Base-by-base conservation (phyloP, 2,888 invertebrate species). In the Ellobium chinense region DNA sequence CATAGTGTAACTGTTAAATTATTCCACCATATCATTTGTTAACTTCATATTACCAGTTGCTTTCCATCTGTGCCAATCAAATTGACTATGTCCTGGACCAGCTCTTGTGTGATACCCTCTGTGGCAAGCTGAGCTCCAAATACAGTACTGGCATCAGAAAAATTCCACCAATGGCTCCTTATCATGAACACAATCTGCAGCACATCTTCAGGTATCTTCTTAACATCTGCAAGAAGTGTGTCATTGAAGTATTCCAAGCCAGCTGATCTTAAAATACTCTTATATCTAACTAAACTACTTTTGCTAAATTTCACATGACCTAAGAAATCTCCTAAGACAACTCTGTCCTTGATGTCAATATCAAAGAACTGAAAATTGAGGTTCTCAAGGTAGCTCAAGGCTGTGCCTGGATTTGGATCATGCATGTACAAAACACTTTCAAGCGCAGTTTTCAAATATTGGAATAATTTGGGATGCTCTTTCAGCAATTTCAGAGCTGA, bases 141-240 rank as follows among this genome's bases (percentile, higher is more conserved):
- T n/a, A 27, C 24, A 21, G 39, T 54, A 34, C 69, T 62, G n/a
- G 31, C 24, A 46, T 78, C 78, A 46, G 70, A 70, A 36, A 70
- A 78, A 70, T 78, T 78, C 78, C 78, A 78, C 78, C 78, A 78
- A 21, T 58, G 39, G 34, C 31, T 31, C 34, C 78, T 34, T 9
- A 78, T 62, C 24, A 1, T 18, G 21, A 1, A 27, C 1, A 77
- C 14, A 18, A 77, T 58, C 7, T 27, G 31, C 24, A 37, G 0
- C 24, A 21, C 18, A 1, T 58, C 58, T 18, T 2, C 31, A 65
- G 9, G 29, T 12, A 29, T 4, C 9, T 18, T n/a, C 1, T 62
- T 46, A n/a, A 56, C 56, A 56, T 5, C 14, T 56, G 21, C 27
- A 36, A 68, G 9, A 7, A 68, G 27, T 29, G 34, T 29, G 21